Conservation (phyloP, 37 sponge, comb jelly and placozoan species). For the Amphimedon queenslandica region DNA sequence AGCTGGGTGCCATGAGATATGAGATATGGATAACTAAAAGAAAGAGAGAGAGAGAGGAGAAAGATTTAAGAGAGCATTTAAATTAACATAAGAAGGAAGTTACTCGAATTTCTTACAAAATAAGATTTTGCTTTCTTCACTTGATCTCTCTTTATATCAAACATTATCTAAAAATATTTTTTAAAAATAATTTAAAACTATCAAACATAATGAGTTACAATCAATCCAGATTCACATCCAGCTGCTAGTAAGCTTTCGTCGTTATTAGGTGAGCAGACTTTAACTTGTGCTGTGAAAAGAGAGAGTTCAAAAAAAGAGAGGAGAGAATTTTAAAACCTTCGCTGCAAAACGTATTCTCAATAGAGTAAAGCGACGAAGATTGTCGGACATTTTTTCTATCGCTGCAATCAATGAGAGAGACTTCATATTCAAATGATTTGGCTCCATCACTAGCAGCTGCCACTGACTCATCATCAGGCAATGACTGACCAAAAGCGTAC, state of each 20-base stretch:
- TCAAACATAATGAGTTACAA: conserved; percentile 37
- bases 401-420: not conserved
- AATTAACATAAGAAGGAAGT: too few species aligned
- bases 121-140: conserved; percentile 15
- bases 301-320: not conserved
- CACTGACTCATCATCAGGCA: not conserved
- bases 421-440: not conserved
- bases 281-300: conserved; percentile 11
- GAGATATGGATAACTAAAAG: conserved; percentile 37
- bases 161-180: conserved; percentile 5
- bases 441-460: not conserved
- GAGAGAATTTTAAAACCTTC: too few species aligned
- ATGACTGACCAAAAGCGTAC: conserved; percentile 20
- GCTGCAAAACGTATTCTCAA: too few species aligned
- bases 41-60: not conserved
- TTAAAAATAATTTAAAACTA: not conserved
- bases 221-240: conserved; percentile 54
- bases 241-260: conserved; percentile 45
- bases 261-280: conserved; percentile 43
- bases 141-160: not conserved
- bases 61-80: not conserved
- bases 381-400: not conserved
- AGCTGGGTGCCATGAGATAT: conserved; percentile 66
- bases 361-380: not conserved
- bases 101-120: conserved; percentile 43